Evolutionary conservation across 2,888 invertebrate genomes (phyloP).

Genomic region (Aspidapion aeneum): DNA sequence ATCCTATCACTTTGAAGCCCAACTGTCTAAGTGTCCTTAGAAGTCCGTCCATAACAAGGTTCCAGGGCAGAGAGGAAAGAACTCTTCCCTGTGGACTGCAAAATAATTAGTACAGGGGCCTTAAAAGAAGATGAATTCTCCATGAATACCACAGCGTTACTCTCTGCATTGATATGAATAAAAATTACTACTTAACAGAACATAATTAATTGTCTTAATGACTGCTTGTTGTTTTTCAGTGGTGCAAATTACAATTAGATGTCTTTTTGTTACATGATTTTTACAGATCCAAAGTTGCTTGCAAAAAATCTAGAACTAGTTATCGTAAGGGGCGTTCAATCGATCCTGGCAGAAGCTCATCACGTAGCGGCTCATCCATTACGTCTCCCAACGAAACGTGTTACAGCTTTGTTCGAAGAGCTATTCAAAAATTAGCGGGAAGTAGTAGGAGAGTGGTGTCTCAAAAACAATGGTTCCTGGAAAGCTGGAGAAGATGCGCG

Average conservation of each 20-base stretch:
- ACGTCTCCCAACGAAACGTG: slow-evolving; percentile 93
- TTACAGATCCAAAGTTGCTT: slow-evolving; percentile 41
- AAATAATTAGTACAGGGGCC: too few relatives aligned
- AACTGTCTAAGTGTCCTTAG: too few relatives aligned
- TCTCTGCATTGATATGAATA: too few relatives aligned
- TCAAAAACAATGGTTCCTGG: slow-evolving; percentile 67
- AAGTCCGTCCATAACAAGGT: too few relatives aligned
- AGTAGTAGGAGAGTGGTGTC: slow-evolving; percentile 54
- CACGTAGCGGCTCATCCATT: slow-evolving; percentile 80
- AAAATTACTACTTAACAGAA: too few relatives aligned
- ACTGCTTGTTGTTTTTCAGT: too few relatives aligned
- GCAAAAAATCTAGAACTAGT: slow-evolving; percentile 50
- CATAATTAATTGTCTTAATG: too few relatives aligned
- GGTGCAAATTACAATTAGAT: background rate
- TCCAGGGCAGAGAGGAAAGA: too few relatives aligned
- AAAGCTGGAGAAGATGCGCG: slow-evolving; percentile 64
- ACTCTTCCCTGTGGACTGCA: too few relatives aligned
- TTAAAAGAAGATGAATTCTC: too few relatives aligned
- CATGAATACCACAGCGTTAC: too few relatives aligned
- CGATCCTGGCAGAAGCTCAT: slow-evolving; percentile 59
- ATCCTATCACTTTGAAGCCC: too few relatives aligned
- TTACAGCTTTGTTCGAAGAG: slow-evolving; percentile 87
- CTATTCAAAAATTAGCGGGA: slow-evolving; percentile 79
- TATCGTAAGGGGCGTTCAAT: slow-evolving; percentile 58
- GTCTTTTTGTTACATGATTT: background rate